Evolutionary conservation across 2,797 vertebrate species (phyloP).

Genomic region (Loriculus beryllinus): DNA sequence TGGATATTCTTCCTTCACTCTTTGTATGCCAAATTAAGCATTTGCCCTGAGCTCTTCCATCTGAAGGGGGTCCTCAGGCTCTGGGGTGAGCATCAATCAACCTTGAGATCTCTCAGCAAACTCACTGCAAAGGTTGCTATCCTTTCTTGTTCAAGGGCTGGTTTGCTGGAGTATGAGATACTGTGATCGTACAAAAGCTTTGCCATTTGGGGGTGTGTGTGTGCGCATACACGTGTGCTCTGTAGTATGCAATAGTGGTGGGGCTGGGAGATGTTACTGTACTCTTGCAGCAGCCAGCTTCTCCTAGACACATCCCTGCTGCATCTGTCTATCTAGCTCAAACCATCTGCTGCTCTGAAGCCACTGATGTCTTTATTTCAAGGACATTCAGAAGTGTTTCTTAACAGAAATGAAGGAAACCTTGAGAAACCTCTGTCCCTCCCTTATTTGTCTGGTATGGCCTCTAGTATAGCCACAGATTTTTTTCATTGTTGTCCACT

Average conservation of each 20-base stretch:
- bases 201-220: background rate
- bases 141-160: background rate
- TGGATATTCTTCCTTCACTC: background rate
- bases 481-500: background rate
- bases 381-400: background rate
- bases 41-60: background rate
- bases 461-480: background rate
- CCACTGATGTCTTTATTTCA: background rate
- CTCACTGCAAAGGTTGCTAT: background rate
- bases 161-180: background rate
- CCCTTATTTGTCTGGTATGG: background rate
- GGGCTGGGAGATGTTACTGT: background rate
- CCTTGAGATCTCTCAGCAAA: background rate
- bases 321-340: background rate
- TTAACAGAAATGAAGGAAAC: background rate
- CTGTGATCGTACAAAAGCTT: background rate
- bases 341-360: background rate
- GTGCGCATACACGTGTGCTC: no score
- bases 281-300: background rate
- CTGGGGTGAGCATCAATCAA: accelerated
- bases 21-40: background rate
- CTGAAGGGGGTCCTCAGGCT: background rate
- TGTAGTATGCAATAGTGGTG: background rate
- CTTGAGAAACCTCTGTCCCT: background rate
- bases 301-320: background rate